These are phyloP conservation scores for Nephila pilipes DNA, from an alignment of 1,140 invertebrate genomes.

Conservation along the genomic window DNA sequence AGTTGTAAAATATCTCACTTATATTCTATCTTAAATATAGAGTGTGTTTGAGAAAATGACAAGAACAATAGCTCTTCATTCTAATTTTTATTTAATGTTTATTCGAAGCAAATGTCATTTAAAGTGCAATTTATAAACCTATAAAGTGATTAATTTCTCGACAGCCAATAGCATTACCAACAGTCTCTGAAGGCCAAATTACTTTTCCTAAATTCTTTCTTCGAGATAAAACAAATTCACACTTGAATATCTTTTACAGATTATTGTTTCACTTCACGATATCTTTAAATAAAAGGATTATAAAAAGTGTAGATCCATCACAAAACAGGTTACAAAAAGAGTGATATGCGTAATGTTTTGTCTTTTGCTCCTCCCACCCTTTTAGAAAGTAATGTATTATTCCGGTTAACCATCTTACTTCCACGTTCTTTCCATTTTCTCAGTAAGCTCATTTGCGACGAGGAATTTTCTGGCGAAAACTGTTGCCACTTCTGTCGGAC, in stretches of 20 bases:
- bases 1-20: too few relatives aligned
- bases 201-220: too few relatives aligned
- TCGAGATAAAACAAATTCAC: too few relatives aligned
- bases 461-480: conserved; percentile 58
- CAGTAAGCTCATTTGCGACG: conserved; percentile 62
- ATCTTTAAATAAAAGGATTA: not conserved
- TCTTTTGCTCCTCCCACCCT: not conserved
- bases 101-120: too few relatives aligned
- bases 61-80: too few relatives aligned
- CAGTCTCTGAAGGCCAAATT: too few relatives aligned
- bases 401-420: conserved; percentile 64
- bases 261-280: not conserved
- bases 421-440: conserved; percentile 32
- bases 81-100: too few relatives aligned
- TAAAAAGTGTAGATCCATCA: not conserved
- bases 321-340: not conserved
- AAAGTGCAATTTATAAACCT: too few relatives aligned
- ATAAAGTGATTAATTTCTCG: too few relatives aligned
- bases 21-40: too few relatives aligned
- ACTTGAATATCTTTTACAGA: not conserved
- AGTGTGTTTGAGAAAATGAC: too few relatives aligned
- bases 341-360: conserved; percentile 10
- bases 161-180: too few relatives aligned
- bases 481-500: conserved; percentile 63
- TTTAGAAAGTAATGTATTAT: conserved; percentile 52